These are phyloP conservation scores for Tillus elongatus DNA, from an alignment of 2,888 invertebrate genomes.

Conservation along the genomic window DNA sequence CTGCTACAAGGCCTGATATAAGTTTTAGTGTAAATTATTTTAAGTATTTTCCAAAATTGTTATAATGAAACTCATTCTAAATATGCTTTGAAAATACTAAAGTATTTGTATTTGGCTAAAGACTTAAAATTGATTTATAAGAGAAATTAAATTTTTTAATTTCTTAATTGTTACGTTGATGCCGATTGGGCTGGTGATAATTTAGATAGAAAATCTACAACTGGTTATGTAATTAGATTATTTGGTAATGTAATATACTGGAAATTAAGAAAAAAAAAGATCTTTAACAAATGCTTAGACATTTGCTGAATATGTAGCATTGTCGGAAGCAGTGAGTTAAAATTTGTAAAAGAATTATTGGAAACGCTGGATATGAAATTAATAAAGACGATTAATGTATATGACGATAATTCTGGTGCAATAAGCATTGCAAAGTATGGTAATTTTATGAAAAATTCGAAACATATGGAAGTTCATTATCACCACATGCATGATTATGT, in stretches of 20 bases:
- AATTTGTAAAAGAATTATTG: slow-evolving; percentile 16
- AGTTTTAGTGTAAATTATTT: slow-evolving; percentile 30
- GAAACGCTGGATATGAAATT: slow-evolving; percentile 16
- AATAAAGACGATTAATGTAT: slow-evolving; percentile 21
- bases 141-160: slow-evolving; percentile 13
- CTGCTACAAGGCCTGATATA: slow-evolving; percentile 29
- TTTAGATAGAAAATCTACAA: no score
- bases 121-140: slow-evolving; percentile 21
- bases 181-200: no score
- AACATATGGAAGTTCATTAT: no score
- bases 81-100: slow-evolving; percentile 28
- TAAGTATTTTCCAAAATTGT: slow-evolving; percentile 34
- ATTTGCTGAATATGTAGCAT: slow-evolving; percentile 22
- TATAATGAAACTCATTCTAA: slow-evolving; percentile 30
- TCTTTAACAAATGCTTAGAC: slow-evolving; percentile 25
- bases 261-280: no score
- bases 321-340: slow-evolving; percentile 21
- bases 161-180: slow-evolving; percentile 26
- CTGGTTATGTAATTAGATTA: no score
- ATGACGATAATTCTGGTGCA: no score
- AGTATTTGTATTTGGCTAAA: slow-evolving; percentile 28
- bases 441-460: slow-evolving; percentile 24
- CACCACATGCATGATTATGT: slow-evolving; percentile 25
- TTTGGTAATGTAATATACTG: slow-evolving; percentile 18
- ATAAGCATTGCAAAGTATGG: slow-evolving; percentile 23